Evolutionary conservation across 2,888 invertebrate genomes (phyloP).

Genomic region (Eristalinus sepulchralis): DNA sequence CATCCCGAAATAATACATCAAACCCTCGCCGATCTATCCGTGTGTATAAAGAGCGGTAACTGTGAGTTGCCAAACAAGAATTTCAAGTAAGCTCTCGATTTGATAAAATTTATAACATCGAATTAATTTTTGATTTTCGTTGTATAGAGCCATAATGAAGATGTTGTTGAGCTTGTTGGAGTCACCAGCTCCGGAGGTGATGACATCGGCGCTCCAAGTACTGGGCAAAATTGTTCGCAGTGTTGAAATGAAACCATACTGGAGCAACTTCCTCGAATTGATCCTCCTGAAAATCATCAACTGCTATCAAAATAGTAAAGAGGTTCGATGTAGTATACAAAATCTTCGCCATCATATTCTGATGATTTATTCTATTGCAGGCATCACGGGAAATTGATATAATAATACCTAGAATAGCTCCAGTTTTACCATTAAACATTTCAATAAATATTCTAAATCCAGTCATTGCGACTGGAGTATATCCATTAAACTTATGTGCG

Average conservation of each 20-base stretch:
- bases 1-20: constrained; percentile 78
- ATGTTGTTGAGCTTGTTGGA: constrained; percentile 88
- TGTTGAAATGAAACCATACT: constrained; percentile 88
- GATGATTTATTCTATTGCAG: constrained; percentile 78
- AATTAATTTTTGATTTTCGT: constrained; percentile 14
- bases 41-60: constrained; percentile 82
- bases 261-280: constrained; percentile 94
- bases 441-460: constrained; percentile 87
- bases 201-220: constrained; percentile 89
- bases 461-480: constrained; percentile 92
- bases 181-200: constrained; percentile 83
- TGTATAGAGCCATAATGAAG: constrained; percentile 85
- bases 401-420: constrained; percentile 88
- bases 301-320: constrained; percentile 89
- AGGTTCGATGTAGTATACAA: constrained; percentile 78
- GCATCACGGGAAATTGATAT: constrained; percentile 93
- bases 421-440: constrained; percentile 90
- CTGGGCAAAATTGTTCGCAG: constrained; percentile 92
- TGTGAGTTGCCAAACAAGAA: constrained; percentile 82
- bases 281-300: constrained; percentile 94
- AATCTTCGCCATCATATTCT: not conserved
- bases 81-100: constrained; percentile 79
- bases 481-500: constrained; percentile 94
- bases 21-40: constrained; percentile 81
- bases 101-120: not conserved